A percentile compares a stretch with the other conserved stretches of the same genome.
phyloP scores from a whole-genome alignment of 2,888 invertebrate genomes.

The Andrena chrysosceles region DNA sequence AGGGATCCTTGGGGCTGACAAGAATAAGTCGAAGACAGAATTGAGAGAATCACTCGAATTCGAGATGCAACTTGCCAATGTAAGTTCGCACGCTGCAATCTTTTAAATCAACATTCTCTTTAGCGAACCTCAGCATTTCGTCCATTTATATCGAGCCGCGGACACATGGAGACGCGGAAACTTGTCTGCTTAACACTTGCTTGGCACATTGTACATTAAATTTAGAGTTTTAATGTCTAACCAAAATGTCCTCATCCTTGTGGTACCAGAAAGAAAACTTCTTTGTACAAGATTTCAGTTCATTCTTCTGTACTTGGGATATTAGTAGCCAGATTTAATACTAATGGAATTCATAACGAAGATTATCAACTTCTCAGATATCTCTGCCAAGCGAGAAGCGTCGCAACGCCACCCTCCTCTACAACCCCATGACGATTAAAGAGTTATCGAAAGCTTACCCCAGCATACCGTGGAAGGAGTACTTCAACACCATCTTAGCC shows the following conservation, averaged over 20 bases:
- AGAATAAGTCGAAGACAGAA: constrained; percentile 88
- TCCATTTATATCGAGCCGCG: no score
- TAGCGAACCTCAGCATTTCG: no score
- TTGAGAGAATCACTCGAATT: constrained; percentile 93
- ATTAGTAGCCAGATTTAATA: no score
- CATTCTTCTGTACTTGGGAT: no score
- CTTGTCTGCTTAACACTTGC: no score
- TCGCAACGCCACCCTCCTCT: constrained; percentile 95
- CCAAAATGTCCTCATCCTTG: not conserved
- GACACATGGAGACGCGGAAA: no score
- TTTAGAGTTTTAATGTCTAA: no score
- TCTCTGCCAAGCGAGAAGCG: constrained; percentile 92
- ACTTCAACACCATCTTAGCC: constrained; percentile 93
- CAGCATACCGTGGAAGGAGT: constrained; percentile 92
- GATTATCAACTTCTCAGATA: constrained; percentile 63
- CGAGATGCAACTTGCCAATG: constrained; percentile 96
- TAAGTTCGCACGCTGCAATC: constrained; percentile 86
- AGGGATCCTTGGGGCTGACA: constrained; percentile 91
- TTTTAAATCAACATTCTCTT: not conserved
- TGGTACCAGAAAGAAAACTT: no score
- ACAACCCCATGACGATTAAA: constrained; percentile 95
- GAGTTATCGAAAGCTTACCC: constrained; percentile 92
- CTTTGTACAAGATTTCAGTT: no score
- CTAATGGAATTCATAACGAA: no score
- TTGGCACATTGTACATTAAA: no score